Evolutionary conservation across 53 echinoderm and acorn worm species (phyloP), one percentile per base, ranked within the genome.

Genomic region (Echinometra lucunter): DNA sequence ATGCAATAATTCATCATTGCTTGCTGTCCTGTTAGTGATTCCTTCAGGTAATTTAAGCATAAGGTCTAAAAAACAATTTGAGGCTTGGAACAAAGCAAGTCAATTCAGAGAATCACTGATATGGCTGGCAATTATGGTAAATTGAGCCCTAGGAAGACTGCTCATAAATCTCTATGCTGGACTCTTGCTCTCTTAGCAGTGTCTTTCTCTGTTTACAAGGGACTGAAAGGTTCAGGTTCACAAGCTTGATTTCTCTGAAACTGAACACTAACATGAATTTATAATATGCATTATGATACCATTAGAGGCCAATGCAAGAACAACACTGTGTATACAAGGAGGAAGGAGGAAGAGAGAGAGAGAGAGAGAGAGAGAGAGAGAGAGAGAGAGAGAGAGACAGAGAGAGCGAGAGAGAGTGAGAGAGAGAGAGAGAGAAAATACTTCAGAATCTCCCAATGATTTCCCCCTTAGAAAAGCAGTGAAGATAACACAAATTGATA

Each of bases 111-210:
- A 78, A 78, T 40, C 42, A 38, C 78, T 42, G 78, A 78, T 78
- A 78, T 42, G 19, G 78, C 78, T 42, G 42, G 42, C 78, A 78
- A 78, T 78, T 78, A 78, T 23, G 42, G 78, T 78, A 78, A 42
- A 78, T 78, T 42, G 78, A 78, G 78, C 78, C 38, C 78, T 35
- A 78, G 78, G 78, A 78, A 42, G 78, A 42, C 78, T 78, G 78
- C 78, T 42, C 78, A 42, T 78, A 78, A 78, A 78, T 78, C 78
- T 78, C 38, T 40, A 42, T 19, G 42, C 42, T 38, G 78, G 42
- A 78, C 78, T 40, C 78, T 78, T 37, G 13, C 37, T 74, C 13
- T 37, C 15, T 74, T 7, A 9, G 13, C 13, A 19, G 58, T 19
- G 23, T 21, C 63, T 21, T 63, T 63, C 63, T 63, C 63, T 63